Percentiles rank a stretch among this genome's conserved stretches.
Evolutionary conservation across 2,113 vertebrate genomes (phyloP).

Genomic region (Damaliscus lunatus): DNA sequence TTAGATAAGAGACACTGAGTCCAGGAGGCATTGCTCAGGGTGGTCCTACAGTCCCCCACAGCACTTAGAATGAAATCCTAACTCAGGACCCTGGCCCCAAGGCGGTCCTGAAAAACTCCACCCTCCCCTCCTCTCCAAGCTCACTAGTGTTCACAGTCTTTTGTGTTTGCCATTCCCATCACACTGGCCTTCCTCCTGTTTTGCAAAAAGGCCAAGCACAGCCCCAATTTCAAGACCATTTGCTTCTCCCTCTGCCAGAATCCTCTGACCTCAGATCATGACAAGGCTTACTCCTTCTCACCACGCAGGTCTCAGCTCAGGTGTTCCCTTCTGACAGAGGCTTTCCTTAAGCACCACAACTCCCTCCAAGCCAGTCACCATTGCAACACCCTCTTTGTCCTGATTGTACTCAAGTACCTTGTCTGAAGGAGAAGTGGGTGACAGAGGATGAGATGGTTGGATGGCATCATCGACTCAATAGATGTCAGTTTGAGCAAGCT

Average conservation of each 20-base stretch:
- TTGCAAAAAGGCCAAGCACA: background rate
- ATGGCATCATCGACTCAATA: background rate
- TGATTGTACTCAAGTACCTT: background rate
- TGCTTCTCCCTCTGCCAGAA: background rate
- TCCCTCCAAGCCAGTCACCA: background rate
- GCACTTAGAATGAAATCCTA: background rate
- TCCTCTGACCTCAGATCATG: background rate
- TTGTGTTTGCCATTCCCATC: background rate
- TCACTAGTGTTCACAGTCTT: background rate
- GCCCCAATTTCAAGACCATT: background rate
- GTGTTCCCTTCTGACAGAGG: background rate
- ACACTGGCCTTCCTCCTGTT: background rate
- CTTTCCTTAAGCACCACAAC: background rate
- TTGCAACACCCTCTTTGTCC: background rate
- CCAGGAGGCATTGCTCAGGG: background rate
- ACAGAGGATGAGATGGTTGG: background rate
- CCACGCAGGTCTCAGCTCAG: background rate
- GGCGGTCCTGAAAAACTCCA: background rate
- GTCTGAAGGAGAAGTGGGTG: background rate
- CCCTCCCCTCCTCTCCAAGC: background rate
- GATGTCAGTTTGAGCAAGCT: background rate
- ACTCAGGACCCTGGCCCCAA: background rate
- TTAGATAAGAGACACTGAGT: background rate
- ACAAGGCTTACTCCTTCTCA: background rate
- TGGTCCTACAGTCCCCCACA: background rate